Evolutionary conservation across 2,888 invertebrate genomes (phyloP), one percentile per base, ranked within the genome.

Genomic region (Chydorus sphaericus): DNA sequence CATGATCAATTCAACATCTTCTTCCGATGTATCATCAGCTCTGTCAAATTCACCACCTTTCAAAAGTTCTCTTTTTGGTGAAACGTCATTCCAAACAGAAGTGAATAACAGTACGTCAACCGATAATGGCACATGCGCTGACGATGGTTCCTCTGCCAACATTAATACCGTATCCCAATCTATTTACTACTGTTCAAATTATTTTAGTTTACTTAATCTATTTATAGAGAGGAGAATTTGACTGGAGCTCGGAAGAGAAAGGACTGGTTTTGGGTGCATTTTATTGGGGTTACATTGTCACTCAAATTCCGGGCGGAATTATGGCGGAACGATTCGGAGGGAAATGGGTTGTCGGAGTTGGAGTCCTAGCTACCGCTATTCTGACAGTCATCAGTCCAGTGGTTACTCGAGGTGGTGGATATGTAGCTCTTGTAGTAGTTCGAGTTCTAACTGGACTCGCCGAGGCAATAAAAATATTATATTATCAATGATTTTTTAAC

Each of bases 261-360:
- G 67, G 66, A 5, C 58, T 63, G 4, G 65, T 69, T 29, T 61
- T 69, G 6, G 66, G 67, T n/a, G 62, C 66, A 3, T 69, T 69
- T 60, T 69, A 69, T 61, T 66, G 65, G 61, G 69, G 69, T 8
- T 69, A 69, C 60, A 63, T 69, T 14, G 16, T 69, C 16, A 67
- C 68, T 1, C 68, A 70, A 61, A 60, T 71, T 23, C 66, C 69
- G 11, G 70, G 69, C 5, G 70, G 70, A 26, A 62, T 67, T 44
- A 63, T 92, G 71, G 88, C 93, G 1, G 89, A 89, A 70, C 73
- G 81, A 62, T 77, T 81, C 66, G 93, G 94, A 33, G 92, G 90
- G n/a, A 91, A 90, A 71, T 73, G 82, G 59, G 79, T 92, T 3
- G 89, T 85, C 66, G 89, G 89, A 16, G 68, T 85, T 31, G 89